Percentiles rank a stretch among this genome's conserved stretches.
phyloP scores from a whole-genome alignment of 1,140 invertebrate species.

The Trichogramma pretiosum region DNA sequence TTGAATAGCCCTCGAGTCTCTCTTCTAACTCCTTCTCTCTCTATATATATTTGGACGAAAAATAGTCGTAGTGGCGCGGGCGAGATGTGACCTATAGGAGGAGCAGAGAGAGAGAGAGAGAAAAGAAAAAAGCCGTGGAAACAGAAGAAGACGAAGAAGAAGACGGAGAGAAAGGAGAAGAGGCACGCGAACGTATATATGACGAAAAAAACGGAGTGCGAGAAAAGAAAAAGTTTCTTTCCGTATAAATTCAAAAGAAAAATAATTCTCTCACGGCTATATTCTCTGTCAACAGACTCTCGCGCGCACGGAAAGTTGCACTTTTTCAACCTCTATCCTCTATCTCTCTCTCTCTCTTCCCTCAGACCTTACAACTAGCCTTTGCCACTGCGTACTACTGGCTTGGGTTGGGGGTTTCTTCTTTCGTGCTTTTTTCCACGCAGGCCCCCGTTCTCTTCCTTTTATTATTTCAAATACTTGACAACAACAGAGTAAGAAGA shows the following conservation, averaged over 20 bases:
- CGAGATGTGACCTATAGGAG: not conserved
- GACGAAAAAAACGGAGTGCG: too few relatives aligned
- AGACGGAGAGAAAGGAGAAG: constrained; percentile 1
- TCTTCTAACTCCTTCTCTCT: not conserved
- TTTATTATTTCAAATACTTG: too few relatives aligned
- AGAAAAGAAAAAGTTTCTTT: constrained; percentile 6
- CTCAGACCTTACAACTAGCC: too few relatives aligned
- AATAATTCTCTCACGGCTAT: too few relatives aligned
- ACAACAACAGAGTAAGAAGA: too few relatives aligned
- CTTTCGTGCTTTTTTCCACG: too few relatives aligned
- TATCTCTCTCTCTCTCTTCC: not conserved
- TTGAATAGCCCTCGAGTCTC: constrained; percentile 7
- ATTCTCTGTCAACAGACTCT: constrained; percentile 11
- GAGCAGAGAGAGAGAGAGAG: not conserved
- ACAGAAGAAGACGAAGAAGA: not conserved
- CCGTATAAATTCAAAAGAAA: too few relatives aligned
- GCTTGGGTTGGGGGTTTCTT: too few relatives aligned
- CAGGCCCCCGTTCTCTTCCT: too few relatives aligned
- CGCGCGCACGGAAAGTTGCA: too few relatives aligned
- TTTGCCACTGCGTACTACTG: too few relatives aligned
- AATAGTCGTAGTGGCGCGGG: not conserved
- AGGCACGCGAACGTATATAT: too few relatives aligned
- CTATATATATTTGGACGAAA: not conserved
- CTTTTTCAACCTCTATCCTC: not conserved
- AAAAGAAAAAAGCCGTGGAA: not conserved